Percentiles rank a stretch among this genome's conserved stretches.
phyloP scores from a whole-genome alignment of 1,140 invertebrate genomes.

The Babylonia areolata region DNA sequence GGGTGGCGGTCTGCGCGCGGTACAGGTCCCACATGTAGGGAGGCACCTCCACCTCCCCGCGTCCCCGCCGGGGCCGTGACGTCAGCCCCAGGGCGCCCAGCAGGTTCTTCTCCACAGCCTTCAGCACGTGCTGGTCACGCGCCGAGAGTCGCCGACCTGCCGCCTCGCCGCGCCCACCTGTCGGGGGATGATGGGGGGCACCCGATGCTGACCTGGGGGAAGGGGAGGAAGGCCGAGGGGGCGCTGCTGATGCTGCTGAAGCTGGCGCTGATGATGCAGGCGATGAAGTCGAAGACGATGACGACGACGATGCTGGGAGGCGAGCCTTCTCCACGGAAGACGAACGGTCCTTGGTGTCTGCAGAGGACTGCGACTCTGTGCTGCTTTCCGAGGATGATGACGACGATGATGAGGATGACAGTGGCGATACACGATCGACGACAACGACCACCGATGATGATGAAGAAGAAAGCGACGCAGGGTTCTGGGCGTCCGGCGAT shows the following conservation, averaged over 20 bases:
- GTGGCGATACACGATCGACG: background rate
- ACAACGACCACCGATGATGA: background rate
- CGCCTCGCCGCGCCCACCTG: background rate
- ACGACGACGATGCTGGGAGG: background rate
- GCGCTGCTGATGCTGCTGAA: background rate
- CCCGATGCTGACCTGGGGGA: too few species aligned
- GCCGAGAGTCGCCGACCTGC: background rate
- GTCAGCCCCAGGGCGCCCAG: conserved; percentile 86
- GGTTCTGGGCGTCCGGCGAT: background rate
- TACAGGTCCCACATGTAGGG: conserved; percentile 88
- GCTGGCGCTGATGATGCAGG: background rate
- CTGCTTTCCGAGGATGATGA: background rate
- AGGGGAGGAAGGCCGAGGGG: background rate
- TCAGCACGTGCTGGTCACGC: conserved; percentile 52
- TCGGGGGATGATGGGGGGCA: background rate
- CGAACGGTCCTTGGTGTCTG: background rate
- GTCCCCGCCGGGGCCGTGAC: conserved; percentile 78
- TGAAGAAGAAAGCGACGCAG: conserved; percentile 11
- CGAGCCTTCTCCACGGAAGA: background rate
- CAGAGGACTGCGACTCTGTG: background rate
- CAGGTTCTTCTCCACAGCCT: conserved; percentile 82
- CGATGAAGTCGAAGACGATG: background rate
- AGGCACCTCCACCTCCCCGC: conserved; percentile 81
- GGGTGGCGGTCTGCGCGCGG: conserved; percentile 51
- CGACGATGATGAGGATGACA: background rate